Evolutionary conservation across 2,888 invertebrate species (phyloP).

Genomic region (Acrobasis consociella): DNA sequence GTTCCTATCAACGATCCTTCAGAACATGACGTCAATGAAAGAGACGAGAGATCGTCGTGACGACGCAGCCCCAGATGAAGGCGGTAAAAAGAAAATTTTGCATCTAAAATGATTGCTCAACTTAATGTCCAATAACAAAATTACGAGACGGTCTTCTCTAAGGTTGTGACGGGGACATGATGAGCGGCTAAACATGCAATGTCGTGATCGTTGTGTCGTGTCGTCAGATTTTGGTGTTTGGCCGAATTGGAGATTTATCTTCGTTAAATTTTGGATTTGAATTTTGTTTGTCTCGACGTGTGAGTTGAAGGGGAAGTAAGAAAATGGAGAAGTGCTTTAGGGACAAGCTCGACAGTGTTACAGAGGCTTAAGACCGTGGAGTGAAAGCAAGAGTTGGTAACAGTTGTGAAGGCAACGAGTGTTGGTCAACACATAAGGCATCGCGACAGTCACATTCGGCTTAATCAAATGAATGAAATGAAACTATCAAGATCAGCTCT

Average conservation of each 20-base stretch:
- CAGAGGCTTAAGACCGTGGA: constrained; percentile 69
- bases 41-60: constrained; percentile 27
- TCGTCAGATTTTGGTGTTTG: constrained; percentile 57
- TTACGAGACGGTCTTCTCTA: constrained; percentile 75
- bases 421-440: constrained; percentile 64
- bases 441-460: constrained; percentile 76
- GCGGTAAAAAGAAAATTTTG: constrained; percentile 61
- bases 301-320: constrained; percentile 53
- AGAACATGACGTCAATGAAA: constrained; percentile 19
- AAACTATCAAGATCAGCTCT: constrained; percentile 80
- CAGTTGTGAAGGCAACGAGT: constrained; percentile 66
- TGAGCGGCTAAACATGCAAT: constrained; percentile 82
- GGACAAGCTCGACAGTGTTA: constrained; percentile 73
- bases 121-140: constrained; percentile 66
- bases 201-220: constrained; percentile 77
- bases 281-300: constrained; percentile 53
- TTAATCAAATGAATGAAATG: constrained; percentile 79
- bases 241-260: constrained; percentile 55
- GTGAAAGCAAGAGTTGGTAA: constrained; percentile 71
- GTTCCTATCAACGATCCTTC: constrained; percentile 20
- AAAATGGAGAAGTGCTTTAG: constrained; percentile 65
- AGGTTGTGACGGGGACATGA: constrained; percentile 77
- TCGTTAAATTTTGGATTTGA: constrained; percentile 44
- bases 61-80: constrained; percentile 68
- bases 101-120: constrained; percentile 69